Evolutionary conservation across 1,140 invertebrate species (phyloP).

Genomic region (Capitella teleta): DNA sequence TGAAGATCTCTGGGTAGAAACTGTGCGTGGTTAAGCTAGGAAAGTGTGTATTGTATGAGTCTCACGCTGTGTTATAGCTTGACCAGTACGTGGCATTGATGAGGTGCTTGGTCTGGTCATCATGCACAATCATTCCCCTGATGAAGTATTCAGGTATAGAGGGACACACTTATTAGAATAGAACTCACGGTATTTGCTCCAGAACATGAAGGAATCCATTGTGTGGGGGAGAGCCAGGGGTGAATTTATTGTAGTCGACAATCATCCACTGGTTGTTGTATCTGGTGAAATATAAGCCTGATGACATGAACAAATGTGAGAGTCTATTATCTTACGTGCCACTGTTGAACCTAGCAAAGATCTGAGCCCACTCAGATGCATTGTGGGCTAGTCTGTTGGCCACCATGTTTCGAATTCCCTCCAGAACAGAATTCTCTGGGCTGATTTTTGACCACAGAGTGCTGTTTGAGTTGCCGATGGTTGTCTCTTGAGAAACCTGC

Average conservation of each 20-base stretch:
- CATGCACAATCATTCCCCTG: no score
- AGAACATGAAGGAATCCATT: conserved; percentile 60
- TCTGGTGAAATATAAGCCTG: conserved; percentile 20
- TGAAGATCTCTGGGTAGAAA: conserved; percentile 53
- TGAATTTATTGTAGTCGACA: conserved; percentile 59
- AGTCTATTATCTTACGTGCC: conserved; percentile 49
- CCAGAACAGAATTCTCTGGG: conserved; percentile 53
- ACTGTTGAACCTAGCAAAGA: conserved; percentile 56
- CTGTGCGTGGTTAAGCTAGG: conserved; percentile 18
- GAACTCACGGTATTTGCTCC: conserved; percentile 67
- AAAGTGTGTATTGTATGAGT: no score
- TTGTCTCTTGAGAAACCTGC: conserved; percentile 54
- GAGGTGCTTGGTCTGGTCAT: no score
- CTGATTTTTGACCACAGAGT: conserved; percentile 50
- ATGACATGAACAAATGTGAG: not conserved
- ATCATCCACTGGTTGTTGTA: conserved; percentile 83
- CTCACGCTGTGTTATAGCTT: no score
- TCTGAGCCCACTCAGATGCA: conserved; percentile 58
- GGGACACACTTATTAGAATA: not conserved
- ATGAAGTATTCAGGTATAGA: no score
- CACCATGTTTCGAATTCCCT: conserved; percentile 69
- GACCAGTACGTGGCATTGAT: no score
- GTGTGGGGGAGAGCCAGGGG: conserved; percentile 42
- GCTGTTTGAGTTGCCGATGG: conserved; percentile 58
- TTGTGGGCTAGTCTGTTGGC: conserved; percentile 68